Percentiles rank a stretch among this genome's conserved stretches.
Evolutionary conservation across 2,797 vertebrate species (phyloP).

Genomic region (Garrulus glandarius): DNA sequence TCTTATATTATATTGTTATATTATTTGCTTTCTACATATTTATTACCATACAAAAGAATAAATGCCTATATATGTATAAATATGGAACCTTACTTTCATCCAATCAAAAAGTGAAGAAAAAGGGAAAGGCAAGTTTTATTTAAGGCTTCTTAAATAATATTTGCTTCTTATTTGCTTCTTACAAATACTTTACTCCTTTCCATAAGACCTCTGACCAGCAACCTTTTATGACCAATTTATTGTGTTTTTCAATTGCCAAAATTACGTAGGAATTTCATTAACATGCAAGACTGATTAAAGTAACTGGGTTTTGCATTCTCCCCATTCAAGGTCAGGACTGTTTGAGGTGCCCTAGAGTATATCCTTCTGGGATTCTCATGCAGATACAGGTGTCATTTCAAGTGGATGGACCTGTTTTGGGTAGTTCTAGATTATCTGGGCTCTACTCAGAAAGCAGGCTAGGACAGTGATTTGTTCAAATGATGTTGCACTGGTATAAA

Average conservation of each 20-base stretch:
- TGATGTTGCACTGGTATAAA: background rate
- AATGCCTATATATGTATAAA: background rate
- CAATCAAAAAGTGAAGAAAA: background rate
- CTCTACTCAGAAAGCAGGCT: background rate
- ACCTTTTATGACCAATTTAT: background rate
- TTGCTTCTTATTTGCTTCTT: background rate
- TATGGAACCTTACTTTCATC: background rate
- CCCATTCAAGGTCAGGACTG: background rate
- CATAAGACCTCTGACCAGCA: background rate
- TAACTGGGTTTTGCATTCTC: background rate
- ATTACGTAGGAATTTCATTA: background rate
- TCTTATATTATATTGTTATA: background rate
- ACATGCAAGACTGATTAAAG: background rate
- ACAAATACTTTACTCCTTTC: background rate
- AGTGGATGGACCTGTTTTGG: background rate
- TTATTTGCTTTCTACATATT: background rate
- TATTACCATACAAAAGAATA: background rate
- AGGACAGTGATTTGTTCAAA: background rate
- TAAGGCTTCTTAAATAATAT: background rate
- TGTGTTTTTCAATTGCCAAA: background rate
- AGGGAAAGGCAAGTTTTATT: background rate
- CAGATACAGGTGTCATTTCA: background rate
- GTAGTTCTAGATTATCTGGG: background rate
- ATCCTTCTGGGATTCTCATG: background rate
- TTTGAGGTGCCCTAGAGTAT: background rate